Base-by-base conservation (phyloP, 1,140 invertebrate genomes). In the Sarcophaga bullata region DNA sequence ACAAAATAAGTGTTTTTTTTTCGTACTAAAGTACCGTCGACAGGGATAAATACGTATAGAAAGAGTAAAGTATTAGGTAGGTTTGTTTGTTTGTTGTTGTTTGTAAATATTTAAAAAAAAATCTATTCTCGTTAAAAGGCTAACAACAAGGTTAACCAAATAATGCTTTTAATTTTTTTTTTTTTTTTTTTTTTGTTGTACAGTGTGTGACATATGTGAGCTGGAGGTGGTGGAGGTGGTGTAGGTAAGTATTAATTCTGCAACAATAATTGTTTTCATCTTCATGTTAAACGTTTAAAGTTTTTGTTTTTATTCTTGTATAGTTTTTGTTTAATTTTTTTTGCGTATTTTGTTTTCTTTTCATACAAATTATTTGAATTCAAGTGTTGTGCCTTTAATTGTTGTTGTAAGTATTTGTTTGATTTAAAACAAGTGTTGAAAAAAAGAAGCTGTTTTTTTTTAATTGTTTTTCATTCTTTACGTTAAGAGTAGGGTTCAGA, bases 1-100 rank as follows among this genome's bases (percentile, higher is more conserved):
- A 68, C 62, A 68, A 68, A 68, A 68, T 68, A 19, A n/a, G 62
- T 68, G 62, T 68, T 68, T 68, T 68, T 9, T 52, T 52, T 52
- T 68, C 19, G n/a, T 15, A 15, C 2, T 62, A n/a, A n/a, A n/a
- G 10, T 68, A 68, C 62, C 62, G 17, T 5, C 6, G 13, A 58
- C 54, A 58, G 54, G 4, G 25, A 37, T 37, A 37, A 1, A 37
- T 37, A 37, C 25, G 6, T 52, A 52, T 52, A 52, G 1, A 52
- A 52, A 52, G 8, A 52, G 50, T 52, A 1, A 3, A 52, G 6
- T 52, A 13, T 1, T 52, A 52, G 8, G 8, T 52, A 1, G 1
- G 25, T 37, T 37, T 37, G 25, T 37, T 37, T 37, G 25, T 58
- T 58, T 58, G 15, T 15, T 15, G 52, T 58, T 15, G 7, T 15